Conservation (phyloP, 2,113 vertebrate species). For the Ochotona curzoniae region DNA sequence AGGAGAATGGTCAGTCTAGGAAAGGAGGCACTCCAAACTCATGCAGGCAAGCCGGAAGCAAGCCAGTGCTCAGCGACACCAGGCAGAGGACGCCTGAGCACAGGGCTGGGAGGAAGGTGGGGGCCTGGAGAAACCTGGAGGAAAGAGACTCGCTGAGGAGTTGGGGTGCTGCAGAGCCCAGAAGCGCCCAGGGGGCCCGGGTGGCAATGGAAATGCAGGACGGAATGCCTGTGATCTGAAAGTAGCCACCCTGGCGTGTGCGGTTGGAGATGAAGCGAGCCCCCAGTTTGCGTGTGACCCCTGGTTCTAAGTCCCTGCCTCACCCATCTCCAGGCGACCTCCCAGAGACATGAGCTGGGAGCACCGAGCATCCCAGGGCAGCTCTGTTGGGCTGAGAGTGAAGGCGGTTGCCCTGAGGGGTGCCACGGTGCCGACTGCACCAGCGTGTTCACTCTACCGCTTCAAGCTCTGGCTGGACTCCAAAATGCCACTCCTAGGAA, state of each 20-base stretch:
- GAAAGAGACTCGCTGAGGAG: too few species aligned
- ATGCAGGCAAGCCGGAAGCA: too few species aligned
- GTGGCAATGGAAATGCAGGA: background rate
- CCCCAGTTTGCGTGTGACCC: background rate
- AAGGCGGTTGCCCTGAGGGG: fast-evolving
- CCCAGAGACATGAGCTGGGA: too few species aligned
- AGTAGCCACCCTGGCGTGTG: background rate
- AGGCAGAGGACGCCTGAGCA: too few species aligned
- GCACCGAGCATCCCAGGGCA: too few species aligned
- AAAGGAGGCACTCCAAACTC: too few species aligned
- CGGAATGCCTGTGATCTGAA: too few species aligned
- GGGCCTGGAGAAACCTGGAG: background rate
- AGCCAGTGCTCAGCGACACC: too few species aligned
- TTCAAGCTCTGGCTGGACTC: background rate
- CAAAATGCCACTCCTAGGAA: background rate
- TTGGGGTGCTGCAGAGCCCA: background rate
- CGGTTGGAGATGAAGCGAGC: too few species aligned
- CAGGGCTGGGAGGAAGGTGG: background rate
- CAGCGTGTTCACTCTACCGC: background rate
- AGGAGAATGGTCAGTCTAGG: too few species aligned
- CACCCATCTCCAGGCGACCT: too few species aligned
- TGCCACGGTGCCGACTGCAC: background rate
- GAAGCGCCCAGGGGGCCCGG: background rate
- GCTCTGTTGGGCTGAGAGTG: background rate
- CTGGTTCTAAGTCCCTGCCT: background rate